Conservation (phyloP, 2,113 vertebrate species). For the Nematolebias whitei region DNA sequence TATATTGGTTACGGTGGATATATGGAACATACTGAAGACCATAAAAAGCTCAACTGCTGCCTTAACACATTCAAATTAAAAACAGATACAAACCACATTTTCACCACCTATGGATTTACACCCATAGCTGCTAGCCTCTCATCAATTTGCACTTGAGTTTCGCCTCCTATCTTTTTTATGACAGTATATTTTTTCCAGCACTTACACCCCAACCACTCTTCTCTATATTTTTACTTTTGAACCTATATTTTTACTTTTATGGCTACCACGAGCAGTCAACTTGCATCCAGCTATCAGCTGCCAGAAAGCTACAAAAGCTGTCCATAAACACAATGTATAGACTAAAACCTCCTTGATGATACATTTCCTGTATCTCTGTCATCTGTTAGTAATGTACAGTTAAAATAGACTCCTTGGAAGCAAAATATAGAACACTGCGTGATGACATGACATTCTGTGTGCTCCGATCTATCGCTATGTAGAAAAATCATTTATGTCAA, state of each 20-base stretch:
- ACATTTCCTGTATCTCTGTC: too few relatives aligned
- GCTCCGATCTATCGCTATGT: too few relatives aligned
- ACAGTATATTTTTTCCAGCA: constrained; percentile 1
- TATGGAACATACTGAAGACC: neutral
- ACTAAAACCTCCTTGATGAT: too few relatives aligned
- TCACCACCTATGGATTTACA: constrained; percentile 1
- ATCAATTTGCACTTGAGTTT: constrained; percentile 46
- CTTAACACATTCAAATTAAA: neutral
- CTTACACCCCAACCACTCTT: neutral
- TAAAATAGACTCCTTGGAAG: too few relatives aligned
- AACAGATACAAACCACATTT: neutral
- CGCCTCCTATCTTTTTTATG: constrained; percentile 1
- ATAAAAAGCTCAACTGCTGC: neutral
- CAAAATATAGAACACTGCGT: too few relatives aligned
- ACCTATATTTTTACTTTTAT: neutral
- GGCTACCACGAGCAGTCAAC: neutral
- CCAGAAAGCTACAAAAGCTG: neutral
- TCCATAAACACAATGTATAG: neutral
- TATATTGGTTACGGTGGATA: neutral
- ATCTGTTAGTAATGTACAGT: too few relatives aligned
- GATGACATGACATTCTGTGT: too few relatives aligned
- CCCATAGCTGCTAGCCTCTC: constrained; percentile 11
- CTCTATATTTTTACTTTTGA: neutral
- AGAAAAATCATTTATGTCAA: neutral
- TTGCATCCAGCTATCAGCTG: neutral